These are phyloP conservation scores for Leptocoma aspasia DNA, from an alignment of 2,113 vertebrate genomes.

Conservation along the genomic window DNA sequence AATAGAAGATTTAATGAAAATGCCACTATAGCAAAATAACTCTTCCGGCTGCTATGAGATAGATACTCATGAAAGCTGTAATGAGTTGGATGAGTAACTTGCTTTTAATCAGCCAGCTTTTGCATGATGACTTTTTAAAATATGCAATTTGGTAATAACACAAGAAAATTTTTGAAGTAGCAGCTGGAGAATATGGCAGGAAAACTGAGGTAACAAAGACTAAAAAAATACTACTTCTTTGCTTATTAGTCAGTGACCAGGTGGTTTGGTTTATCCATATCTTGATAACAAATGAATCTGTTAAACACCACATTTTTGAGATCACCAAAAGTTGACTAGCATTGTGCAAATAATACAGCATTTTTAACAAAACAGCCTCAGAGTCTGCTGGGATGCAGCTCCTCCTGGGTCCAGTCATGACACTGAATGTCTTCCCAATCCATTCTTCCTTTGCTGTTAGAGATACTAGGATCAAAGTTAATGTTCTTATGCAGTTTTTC, in stretches of 20 bases:
- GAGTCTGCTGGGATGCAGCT: not conserved
- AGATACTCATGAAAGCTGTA: constrained; percentile 39
- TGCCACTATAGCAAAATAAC: constrained; percentile 17
- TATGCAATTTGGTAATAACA: constrained; percentile 23
- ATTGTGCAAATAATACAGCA: not conserved
- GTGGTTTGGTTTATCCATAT: not conserved
- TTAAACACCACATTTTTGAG: not conserved
- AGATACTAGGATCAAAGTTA: not conserved
- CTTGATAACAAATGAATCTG: not conserved
- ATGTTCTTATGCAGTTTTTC: not conserved
- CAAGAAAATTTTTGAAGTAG: constrained; percentile 11
- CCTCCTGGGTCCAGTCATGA: not conserved
- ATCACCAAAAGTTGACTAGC: not conserved
- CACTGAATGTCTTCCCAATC: not conserved
- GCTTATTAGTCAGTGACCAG: not conserved
- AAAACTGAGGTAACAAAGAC: not conserved
- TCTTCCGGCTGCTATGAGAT: constrained; percentile 29
- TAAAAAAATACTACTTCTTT: not conserved
- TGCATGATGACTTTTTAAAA: constrained; percentile 41
- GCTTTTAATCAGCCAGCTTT: constrained; percentile 47
- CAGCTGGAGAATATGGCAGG: constrained; percentile 35
- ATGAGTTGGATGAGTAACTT: constrained; percentile 54
- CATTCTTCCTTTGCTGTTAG: not conserved
- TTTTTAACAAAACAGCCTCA: not conserved
- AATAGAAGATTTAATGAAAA: constrained; percentile 34